Evolutionary conservation across 2,888 invertebrate species (phyloP), one percentile per base, ranked within the genome.

Genomic region (Salpingus planirostris): DNA sequence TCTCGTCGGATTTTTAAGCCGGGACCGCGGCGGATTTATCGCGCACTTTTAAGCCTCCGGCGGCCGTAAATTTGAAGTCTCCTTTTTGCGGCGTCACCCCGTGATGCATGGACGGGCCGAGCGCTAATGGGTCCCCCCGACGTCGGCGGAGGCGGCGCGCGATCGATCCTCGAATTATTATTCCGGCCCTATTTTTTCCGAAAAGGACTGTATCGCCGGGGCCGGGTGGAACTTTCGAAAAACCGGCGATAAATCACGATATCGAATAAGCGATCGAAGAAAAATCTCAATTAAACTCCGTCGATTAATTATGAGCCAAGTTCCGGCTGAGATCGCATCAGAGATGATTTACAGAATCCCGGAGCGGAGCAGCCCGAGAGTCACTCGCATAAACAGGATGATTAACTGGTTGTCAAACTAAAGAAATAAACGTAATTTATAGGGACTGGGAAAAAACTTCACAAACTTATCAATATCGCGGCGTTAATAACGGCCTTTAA

Each of bases 11-110:
- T 64, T 64, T 64, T 63, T 63, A 60, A 64, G 61, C 60, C 53
- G 48, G 47, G 45, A 50, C 47, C 50, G 55, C n/a, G n/a, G n/a
- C n/a, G 60, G 61, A 66, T 65, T 65, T 65, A 65, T 64, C 61
- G 63, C 64, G 60, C 60, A 64, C 62, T 65, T 65, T 65, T 65
- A 65, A 65, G 65, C 64, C 63, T 59, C 59, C 49, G 62, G 57
- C 60, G 63, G 59, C 60, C 62, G 62, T 65, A 65, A 65, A 65
- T 65, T 64, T 63, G 62, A 60, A 57, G 57, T 50, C 51, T 56
- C 57, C 55, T 59, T 57, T 60, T 57, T 55, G 53, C 52, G 50
- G 49, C 55, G 54, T 55, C 55, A 54, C 54, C 55, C 55, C 52
- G 53, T 61, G 58, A 60, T 61, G 57, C 57, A 60, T 60, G 53